phyloP scores from a whole-genome alignment of 2,113 vertebrate genomes.

The Vireo altiloquus region DNA sequence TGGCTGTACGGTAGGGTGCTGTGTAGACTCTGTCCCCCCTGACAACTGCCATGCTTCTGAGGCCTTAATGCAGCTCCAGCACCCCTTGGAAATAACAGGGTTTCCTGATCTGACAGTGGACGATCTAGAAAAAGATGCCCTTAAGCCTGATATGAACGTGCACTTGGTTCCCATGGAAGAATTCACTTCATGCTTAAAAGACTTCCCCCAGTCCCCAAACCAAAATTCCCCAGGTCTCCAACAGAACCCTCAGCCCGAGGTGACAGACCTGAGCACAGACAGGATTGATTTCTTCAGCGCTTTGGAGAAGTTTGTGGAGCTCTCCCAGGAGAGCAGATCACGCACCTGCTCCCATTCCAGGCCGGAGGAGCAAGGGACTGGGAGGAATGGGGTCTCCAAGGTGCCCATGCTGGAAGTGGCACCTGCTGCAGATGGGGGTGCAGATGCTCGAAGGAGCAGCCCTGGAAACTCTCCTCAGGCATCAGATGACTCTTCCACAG shows the following conservation, averaged over 20 bases:
- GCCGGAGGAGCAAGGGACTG: conserved; percentile 71
- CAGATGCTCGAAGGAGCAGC: conserved; percentile 55
- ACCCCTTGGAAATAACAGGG: conserved; percentile 41
- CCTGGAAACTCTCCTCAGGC: conserved; percentile 65
- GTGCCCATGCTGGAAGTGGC: conserved; percentile 52
- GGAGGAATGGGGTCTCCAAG: conserved; percentile 64
- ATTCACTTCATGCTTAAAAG: conserved; percentile 68
- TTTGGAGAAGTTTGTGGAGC: conserved; percentile 89
- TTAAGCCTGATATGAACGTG: conserved; percentile 72
- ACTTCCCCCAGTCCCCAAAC: conserved; percentile 70
- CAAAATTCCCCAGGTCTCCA: conserved; percentile 63
- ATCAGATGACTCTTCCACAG: conserved; percentile 75
- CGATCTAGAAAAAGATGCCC: conserved; percentile 77
- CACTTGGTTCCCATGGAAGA: conserved; percentile 78
- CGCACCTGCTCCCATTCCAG: conserved; percentile 72
- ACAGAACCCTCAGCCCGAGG: conserved; percentile 42
- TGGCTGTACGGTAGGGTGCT: conserved; percentile 70
- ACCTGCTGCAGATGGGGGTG: conserved; percentile 23
- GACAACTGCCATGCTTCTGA: conserved; percentile 73
- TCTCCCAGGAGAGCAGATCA: conserved; percentile 81
- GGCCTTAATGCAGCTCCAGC: conserved; percentile 71
- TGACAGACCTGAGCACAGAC: conserved; percentile 80
- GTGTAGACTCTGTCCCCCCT: conserved; percentile 60
- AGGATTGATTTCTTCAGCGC: conserved; percentile 94
- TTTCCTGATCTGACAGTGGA: conserved; percentile 75